Evolutionary conservation across 2,113 vertebrate genomes (phyloP).

Genomic region (Ciconia maguari): DNA sequence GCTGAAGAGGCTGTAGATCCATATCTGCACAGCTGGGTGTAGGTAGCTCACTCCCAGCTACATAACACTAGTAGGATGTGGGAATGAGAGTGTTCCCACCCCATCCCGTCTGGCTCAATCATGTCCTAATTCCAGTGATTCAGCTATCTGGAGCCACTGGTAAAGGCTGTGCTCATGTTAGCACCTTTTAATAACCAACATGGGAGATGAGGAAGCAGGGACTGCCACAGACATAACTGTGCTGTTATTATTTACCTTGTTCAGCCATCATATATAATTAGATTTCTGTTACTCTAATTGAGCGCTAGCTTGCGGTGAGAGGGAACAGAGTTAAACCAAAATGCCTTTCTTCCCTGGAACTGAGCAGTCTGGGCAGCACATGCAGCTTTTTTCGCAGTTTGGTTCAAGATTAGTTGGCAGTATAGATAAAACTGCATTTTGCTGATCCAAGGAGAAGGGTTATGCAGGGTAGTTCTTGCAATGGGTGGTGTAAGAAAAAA

Average conservation of each 20-base stretch:
- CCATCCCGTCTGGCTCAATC: neutral
- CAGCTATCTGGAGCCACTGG: neutral
- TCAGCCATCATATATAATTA: neutral
- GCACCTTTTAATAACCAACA: neutral
- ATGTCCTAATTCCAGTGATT: neutral
- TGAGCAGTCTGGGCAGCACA: neutral
- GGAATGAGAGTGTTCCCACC: neutral
- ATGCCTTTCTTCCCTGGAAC: neutral
- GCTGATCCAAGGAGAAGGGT: neutral
- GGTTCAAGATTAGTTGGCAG: neutral
- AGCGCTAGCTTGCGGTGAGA: neutral
- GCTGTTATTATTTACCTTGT: neutral
- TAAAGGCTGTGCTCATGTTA: neutral
- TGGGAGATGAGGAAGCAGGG: neutral
- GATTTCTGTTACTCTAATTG: neutral
- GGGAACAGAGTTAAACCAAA: neutral
- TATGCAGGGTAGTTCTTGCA: neutral
- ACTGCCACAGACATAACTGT: neutral
- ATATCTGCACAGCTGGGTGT: constrained; percentile 29
- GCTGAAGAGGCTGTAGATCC: neutral
- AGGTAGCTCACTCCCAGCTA: constrained; percentile 24
- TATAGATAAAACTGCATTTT: neutral
- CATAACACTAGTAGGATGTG: constrained; percentile 10
- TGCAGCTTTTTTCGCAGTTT: neutral
- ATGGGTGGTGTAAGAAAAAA: neutral